phyloP scores from a whole-genome alignment of 2,797 vertebrate species.

The Corythornis leucogaster region DNA sequence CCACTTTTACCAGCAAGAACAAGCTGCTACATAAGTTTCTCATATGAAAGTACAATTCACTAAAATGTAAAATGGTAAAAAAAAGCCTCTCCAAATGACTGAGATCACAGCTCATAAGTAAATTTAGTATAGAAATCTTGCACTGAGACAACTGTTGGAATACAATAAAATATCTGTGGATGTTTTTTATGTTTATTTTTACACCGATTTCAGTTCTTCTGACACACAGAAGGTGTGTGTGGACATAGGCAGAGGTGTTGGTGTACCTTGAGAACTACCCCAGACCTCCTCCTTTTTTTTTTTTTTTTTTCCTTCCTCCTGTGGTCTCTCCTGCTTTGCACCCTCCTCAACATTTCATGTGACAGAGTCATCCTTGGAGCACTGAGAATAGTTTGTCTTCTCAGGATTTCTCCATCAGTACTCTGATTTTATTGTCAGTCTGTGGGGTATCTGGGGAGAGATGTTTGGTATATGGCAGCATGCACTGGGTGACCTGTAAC shows the following conservation, averaged over 20 bases:
- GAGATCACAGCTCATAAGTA: conserved; percentile 12
- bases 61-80: not conserved
- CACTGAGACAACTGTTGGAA: not conserved
- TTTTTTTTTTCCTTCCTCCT: not conserved
- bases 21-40: conserved; percentile 33
- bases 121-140: not conserved
- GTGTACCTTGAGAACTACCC: not conserved
- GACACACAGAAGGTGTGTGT: not conserved
- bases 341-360: not conserved
- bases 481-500: not conserved
- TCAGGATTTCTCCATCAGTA: not conserved
- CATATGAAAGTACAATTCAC: conserved; percentile 28
- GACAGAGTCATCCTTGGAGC: not conserved
- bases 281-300: not conserved
- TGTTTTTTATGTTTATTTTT: not conserved
- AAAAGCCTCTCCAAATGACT: not conserved
- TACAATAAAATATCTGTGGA: not conserved
- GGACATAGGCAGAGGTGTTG: not conserved
- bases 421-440: not conserved
- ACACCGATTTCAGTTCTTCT: not conserved
- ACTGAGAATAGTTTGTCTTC: not conserved
- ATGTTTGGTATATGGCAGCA: not conserved
- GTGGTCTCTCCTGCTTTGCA: not conserved
- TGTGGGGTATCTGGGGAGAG: not conserved
- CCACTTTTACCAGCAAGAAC: conserved; percentile 37